phyloP scores from a whole-genome alignment of 2,888 invertebrate genomes.

The Chloroclystis v-ata region DNA sequence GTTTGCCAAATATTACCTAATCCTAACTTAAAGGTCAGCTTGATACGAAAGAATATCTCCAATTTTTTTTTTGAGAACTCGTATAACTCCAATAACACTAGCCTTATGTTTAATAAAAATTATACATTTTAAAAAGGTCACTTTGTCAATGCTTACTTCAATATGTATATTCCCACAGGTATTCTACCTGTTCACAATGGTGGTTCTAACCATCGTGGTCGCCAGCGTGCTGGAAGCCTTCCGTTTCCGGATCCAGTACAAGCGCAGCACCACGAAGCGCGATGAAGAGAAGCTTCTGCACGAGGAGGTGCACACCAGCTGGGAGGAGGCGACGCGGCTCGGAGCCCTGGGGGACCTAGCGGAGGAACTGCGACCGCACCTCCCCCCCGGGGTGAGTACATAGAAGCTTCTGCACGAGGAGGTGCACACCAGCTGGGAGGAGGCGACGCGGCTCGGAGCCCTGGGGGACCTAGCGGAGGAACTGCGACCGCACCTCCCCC shows the following conservation, averaged over 20 bases:
- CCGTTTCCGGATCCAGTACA: conserved; percentile 91
- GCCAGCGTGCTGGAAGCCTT: conserved; percentile 93
- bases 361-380: conserved; percentile 55
- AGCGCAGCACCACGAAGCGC: conserved; percentile 86
- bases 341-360: conserved; percentile 64
- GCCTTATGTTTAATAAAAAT: no score
- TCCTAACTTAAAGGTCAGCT: no score
- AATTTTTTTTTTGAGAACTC: no score
- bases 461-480: no score
- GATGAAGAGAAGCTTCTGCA: conserved; percentile 88
- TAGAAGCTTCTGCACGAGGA: no score
- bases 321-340: conserved; percentile 80
- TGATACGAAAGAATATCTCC: no score
- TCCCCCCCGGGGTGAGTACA: conserved; percentile 60
- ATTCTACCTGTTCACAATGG: conserved; percentile 93
- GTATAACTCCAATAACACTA: no score
- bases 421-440: no score
- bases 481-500: no score
- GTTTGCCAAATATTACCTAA: no score
- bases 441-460: no score
- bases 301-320: conserved; percentile 84
- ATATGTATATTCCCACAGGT: conserved; percentile 46
- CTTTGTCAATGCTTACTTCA: not conserved
- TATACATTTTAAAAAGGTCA: no score
- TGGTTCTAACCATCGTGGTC: conserved; percentile 92